These are phyloP conservation scores for Benitochromis conjunctus DNA, from an alignment of 2,113 vertebrate genomes.

Conservation along the genomic window DNA sequence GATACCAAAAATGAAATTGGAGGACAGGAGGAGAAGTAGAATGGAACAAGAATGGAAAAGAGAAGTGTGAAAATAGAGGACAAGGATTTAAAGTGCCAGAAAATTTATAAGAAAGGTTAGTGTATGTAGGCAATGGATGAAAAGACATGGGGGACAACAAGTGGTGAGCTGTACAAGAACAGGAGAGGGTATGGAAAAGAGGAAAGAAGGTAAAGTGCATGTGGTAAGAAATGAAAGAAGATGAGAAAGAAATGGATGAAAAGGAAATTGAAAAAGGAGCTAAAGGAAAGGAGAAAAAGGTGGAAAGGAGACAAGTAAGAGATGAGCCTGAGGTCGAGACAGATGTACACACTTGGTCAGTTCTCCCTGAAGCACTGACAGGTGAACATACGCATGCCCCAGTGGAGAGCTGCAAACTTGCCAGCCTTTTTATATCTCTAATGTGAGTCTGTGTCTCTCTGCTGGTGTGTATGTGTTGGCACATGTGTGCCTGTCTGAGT, in stretches of 20 bases:
- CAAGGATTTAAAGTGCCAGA: background rate
- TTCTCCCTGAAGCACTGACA: conserved; percentile 12
- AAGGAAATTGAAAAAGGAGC: background rate
- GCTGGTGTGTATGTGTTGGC: background rate
- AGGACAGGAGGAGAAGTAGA: background rate
- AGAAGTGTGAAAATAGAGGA: background rate
- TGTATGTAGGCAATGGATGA: background rate
- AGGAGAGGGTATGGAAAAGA: background rate
- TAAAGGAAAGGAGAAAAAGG: background rate
- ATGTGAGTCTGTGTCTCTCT: background rate
- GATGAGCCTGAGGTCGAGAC: background rate
- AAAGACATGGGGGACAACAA: background rate
- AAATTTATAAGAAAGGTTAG: background rate
- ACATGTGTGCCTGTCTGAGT: background rate
- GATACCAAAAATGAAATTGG: background rate
- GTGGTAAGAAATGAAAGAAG: background rate
- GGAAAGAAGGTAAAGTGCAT: background rate
- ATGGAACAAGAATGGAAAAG: background rate
- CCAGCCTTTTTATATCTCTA: background rate
- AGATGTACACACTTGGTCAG: background rate
- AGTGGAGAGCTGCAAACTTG: background rate
- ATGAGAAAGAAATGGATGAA: background rate
- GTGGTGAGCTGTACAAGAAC: background rate
- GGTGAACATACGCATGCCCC: conserved; percentile 3
- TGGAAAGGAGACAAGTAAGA: background rate